Evolutionary conservation across 2,113 vertebrate species (phyloP), one percentile per base, ranked within the genome.

Genomic region (Ammodytes marinus): DNA sequence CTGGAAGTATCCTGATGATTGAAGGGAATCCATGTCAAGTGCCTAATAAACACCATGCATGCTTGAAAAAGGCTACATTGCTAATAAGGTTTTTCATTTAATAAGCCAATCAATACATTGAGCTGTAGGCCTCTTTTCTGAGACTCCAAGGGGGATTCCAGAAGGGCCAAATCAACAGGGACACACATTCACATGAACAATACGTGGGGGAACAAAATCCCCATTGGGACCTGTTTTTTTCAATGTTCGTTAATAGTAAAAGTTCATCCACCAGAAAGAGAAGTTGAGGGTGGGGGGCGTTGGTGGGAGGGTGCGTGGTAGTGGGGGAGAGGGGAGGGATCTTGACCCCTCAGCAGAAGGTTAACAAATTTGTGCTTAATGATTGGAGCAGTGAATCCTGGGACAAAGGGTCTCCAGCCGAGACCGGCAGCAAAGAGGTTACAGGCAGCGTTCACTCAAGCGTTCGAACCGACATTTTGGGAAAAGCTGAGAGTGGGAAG

Each of bases 361-460:
- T 95, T 94, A 95, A 94, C 91, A 95, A 94, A 95, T 91, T 94
- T 93, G 87, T 79, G 91, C 94, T 92, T 94, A 92, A 94, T 96
- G 94, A 95, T 92, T 93, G 92, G 74, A 93, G 93, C 88, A 86
- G 88, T 89, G 90, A 91, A 91, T 87, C 58, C 60, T 84, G 86
- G 93, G 91, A 94, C 90, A 95, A 96, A 95, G 85, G 91, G 88
- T 87, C 87, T 94, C 90, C 57, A 92, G 89, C 8, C 77, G 94
- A 87, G 92, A 81, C 27, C 37, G 95, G 94, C 90, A 83, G 87
- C 86, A 89, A 82, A 92, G 93, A 89, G 93, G 93, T 95, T 89
- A 92, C 87, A 87, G 90, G 89, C 86, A 73, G 74, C 12, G 66
- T 84, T 69, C 89, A 94, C 85, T 94, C 94, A 94, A 95, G 91